Percentiles rank a stretch among this genome's conserved stretches.
Conservation (phyloP, 2,113 vertebrate genomes). For the Myocastor coypus region DNA sequence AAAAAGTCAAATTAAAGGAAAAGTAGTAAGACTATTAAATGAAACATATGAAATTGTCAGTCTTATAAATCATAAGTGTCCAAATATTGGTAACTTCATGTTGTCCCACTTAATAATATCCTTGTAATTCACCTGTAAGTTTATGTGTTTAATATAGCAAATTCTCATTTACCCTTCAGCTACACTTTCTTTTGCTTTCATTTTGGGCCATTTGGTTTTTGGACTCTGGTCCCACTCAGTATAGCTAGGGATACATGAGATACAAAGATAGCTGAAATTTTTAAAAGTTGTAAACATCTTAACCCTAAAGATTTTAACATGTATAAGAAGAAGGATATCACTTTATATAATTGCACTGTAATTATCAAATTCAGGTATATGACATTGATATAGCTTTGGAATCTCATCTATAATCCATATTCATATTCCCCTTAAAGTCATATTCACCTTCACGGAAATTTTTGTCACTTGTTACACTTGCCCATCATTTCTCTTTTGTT, state of each 20-base stretch:
- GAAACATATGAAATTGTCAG: not conserved
- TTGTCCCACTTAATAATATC: not conserved
- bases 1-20: not conserved
- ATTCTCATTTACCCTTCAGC: not conserved
- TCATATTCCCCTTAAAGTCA: not conserved
- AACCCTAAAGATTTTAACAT: not conserved
- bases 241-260: not conserved
- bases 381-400: not conserved
- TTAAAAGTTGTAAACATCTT: not conserved
- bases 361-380: slow-evolving; percentile 14
- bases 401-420: not conserved
- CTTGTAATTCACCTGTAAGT: not conserved
- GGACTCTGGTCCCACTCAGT: not conserved
- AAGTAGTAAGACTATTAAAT: not conserved
- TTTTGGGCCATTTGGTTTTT: not conserved
- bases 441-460: not conserved
- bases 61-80: not conserved
- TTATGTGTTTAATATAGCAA: not conserved
- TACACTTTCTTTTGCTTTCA: slow-evolving; percentile 14
- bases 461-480: not conserved
- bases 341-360: not conserved
- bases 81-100: not conserved
- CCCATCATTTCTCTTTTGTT: not conserved
- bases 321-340: not conserved
- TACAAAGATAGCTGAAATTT: not conserved